These are phyloP conservation scores for Podiceps cristatus DNA, from an alignment of 2,113 vertebrate species.

Conservation along the genomic window DNA sequence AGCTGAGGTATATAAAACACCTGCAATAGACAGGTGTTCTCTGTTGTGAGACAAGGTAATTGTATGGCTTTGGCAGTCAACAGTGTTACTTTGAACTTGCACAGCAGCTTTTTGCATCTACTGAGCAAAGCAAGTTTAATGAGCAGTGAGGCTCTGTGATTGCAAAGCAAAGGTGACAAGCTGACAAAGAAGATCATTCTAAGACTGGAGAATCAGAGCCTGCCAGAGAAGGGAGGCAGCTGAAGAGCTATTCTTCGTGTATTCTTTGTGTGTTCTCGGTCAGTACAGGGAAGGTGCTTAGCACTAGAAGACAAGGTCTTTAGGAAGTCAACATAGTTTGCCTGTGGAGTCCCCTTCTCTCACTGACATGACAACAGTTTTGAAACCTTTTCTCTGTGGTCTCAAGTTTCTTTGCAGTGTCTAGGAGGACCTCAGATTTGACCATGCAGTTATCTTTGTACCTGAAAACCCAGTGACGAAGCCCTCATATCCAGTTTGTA, in stretches of 20 bases:
- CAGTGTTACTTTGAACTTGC: neutral
- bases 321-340: neutral
- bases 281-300: rapidly evolving
- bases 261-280: neutral
- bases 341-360: neutral
- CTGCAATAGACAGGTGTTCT: neutral
- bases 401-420: neutral
- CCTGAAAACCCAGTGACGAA: neutral
- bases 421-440: neutral
- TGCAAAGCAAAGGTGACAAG: neutral
- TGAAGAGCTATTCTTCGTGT: neutral
- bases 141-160: neutral
- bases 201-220: neutral
- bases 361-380: neutral
- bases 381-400: neutral
- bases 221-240: neutral
- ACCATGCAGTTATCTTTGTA: neutral
- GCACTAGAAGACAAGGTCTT: neutral
- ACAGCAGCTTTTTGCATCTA: neutral
- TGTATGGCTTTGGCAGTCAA: neutral
- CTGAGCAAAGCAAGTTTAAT: neutral
- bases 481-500: neutral
- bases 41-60: neutral
- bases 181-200: rapidly evolving
- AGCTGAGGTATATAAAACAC: neutral